Evolutionary conservation across 2,113 vertebrate species (phyloP).

Genomic region (Tychaedon coryphoeus): DNA sequence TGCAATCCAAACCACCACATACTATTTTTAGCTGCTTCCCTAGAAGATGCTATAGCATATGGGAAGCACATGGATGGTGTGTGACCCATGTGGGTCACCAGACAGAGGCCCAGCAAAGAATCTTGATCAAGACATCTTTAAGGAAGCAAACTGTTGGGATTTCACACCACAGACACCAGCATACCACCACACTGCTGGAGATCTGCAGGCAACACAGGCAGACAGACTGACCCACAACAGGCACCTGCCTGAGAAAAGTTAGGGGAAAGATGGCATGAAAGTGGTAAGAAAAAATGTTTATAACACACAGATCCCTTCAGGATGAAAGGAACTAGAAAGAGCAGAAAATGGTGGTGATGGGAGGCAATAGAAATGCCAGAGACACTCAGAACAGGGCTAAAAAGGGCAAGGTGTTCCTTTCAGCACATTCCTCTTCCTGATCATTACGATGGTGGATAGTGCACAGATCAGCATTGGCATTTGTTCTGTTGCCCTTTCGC

Average conservation of each 20-base stretch:
- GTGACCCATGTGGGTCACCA: constrained; percentile 43
- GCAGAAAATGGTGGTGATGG: background rate
- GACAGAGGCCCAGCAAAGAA: background rate
- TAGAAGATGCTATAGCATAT: constrained; percentile 17
- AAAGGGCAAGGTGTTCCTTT: background rate
- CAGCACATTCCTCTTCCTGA: background rate
- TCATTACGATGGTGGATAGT: accelerated
- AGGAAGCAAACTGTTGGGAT: background rate
- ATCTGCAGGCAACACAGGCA: background rate
- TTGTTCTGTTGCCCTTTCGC: background rate
- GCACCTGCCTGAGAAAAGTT: background rate
- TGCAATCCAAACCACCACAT: background rate
- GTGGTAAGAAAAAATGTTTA: background rate
- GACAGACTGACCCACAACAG: background rate
- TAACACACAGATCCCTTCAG: background rate
- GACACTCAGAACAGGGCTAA: background rate
- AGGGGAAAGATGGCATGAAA: accelerated
- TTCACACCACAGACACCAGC: background rate
- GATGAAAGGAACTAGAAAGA: background rate
- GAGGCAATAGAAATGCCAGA: background rate
- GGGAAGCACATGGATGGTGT: constrained; percentile 11
- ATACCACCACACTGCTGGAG: background rate
- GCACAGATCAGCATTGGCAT: background rate
- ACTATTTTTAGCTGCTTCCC: constrained; percentile 47
- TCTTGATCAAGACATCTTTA: background rate